Conservation (phyloP, 2,888 invertebrate species). For the Gonocerus acuteangulatus region DNA sequence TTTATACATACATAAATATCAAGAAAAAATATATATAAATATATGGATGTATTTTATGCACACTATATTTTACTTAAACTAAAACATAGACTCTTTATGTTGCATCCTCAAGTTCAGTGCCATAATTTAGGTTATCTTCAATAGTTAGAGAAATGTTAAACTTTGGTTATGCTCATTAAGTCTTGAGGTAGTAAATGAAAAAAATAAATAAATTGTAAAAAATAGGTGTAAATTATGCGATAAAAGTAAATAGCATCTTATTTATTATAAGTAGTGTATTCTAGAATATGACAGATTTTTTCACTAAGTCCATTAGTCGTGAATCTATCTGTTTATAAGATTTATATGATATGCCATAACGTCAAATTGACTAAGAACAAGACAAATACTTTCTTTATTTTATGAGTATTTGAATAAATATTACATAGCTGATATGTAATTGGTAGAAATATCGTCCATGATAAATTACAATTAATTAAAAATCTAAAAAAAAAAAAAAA, state of each 20-base stretch:
- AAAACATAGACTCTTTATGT: constrained; percentile 15
- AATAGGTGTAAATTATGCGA: constrained; percentile 16
- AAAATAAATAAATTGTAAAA: constrained; percentile 19
- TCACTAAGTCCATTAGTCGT: constrained; percentile 29
- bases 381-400: constrained; percentile 1
- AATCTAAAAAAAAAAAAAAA: constrained; percentile 6
- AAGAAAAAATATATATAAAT: constrained; percentile 3
- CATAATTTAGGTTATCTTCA: constrained; percentile 20
- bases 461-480: constrained; percentile 3
- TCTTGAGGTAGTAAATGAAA: constrained; percentile 15
- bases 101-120: constrained; percentile 21
- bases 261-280: constrained; percentile 16
- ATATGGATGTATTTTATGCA: constrained; percentile 17
- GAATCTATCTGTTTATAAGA: constrained; percentile 18
- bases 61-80: constrained; percentile 18
- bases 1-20: constrained; percentile 3
- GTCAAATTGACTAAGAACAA: not conserved
- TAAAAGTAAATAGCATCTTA: constrained; percentile 12
- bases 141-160: constrained; percentile 12
- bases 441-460: constrained; percentile 19
- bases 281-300: constrained; percentile 17
- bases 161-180: constrained; percentile 22
- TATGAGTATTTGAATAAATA: not conserved
- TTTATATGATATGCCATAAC: constrained; percentile 6
- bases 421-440: constrained; percentile 1